These are phyloP conservation scores for Falco columbarius DNA, from an alignment of 2,797 vertebrate genomes.

Conservation along the genomic window DNA sequence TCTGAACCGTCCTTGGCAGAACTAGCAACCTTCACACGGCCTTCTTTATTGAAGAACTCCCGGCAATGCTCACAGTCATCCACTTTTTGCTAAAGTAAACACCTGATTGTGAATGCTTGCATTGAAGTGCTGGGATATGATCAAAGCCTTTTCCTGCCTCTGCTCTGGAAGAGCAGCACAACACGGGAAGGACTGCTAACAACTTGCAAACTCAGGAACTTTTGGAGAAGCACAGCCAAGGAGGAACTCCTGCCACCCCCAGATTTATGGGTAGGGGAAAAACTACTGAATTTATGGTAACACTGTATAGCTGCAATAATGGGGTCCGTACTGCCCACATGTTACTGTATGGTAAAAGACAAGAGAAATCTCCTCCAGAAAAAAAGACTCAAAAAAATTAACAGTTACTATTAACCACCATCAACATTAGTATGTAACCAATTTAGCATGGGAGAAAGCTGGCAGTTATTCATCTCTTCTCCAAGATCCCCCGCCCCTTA, in stretches of 20 bases:
- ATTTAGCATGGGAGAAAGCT: background rate
- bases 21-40: slow-evolving; percentile 82
- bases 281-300: background rate
- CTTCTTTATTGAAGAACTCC: slow-evolving; percentile 93
- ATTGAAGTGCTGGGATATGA: background rate
- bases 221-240: background rate
- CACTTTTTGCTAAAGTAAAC: slow-evolving; percentile 87
- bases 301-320: background rate
- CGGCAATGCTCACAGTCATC: slow-evolving; percentile 96
- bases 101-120: background rate
- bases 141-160: background rate
- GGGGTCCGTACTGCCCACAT: background rate
- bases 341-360: background rate
- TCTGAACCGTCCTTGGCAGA: slow-evolving; percentile 78
- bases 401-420: background rate
- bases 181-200: background rate
- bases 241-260: background rate
- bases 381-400: background rate
- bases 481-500: background rate
- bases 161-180: background rate
- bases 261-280: background rate
- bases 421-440: background rate
- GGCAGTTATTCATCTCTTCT: background rate
- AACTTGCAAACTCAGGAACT: background rate
- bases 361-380: background rate